These are phyloP conservation scores for Onychomys leucogaster DNA, from an alignment of 2,797 vertebrate genomes.

Conservation along the genomic window DNA sequence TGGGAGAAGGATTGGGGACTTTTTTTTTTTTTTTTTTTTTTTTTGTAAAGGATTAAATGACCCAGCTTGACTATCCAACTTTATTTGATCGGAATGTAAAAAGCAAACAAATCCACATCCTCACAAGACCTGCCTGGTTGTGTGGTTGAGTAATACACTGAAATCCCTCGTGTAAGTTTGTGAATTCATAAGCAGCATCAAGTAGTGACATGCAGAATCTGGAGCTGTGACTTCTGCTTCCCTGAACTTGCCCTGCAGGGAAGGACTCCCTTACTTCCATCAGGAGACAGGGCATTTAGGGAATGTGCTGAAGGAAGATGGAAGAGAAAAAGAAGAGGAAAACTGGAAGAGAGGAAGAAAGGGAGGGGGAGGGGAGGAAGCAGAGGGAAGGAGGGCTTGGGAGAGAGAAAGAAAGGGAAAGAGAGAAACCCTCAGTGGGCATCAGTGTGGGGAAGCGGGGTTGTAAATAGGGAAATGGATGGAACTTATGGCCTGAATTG, in stretches of 20 bases:
- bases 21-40: conserved; percentile 3
- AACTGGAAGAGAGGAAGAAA: not conserved
- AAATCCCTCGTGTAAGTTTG: not conserved
- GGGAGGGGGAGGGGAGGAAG: too few relatives aligned
- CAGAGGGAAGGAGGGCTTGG: too few relatives aligned
- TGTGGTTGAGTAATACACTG: not conserved
- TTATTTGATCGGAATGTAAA: conserved; percentile 35
- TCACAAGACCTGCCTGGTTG: not conserved
- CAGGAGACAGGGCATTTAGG: not conserved
- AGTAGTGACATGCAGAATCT: not conserved
- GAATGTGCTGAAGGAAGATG: not conserved
- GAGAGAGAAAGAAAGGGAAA: fast-evolving
- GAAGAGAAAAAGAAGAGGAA: not conserved
- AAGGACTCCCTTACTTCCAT: not conserved
- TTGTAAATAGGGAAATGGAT: not conserved
- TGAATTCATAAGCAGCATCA: conserved; percentile 46
- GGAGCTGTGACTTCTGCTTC: not conserved
- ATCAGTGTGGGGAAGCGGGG: not conserved
- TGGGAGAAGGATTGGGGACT: conserved; percentile 33
- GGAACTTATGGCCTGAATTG: conserved; percentile 18
- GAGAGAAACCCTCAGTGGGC: not conserved
- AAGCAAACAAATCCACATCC: conserved; percentile 30
- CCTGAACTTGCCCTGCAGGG: not conserved
- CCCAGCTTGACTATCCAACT: conserved; percentile 48
- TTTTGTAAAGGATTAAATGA: conserved; percentile 58